Percentiles rank a stretch among this genome's conserved stretches.
Conservation (phyloP, 2,797 vertebrate genomes). For the Gymnothorax reevesii region DNA sequence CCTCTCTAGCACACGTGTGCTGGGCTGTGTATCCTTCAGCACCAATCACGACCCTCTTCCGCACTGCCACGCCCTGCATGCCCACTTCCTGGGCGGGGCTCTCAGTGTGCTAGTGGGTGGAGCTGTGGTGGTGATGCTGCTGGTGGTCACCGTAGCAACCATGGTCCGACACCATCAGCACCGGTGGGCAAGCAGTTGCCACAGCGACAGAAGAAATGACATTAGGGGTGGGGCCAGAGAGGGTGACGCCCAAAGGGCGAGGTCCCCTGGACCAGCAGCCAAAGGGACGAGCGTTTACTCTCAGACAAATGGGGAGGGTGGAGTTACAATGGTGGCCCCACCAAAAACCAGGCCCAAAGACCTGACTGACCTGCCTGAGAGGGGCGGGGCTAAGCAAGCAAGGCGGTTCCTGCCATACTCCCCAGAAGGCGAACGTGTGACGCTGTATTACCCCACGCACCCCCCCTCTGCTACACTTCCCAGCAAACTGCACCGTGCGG, state of each 20-base stretch:
- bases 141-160: conserved; percentile 88
- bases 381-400: conserved; percentile 59
- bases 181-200: conserved; percentile 28
- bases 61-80: conserved; percentile 85
- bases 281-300: conserved; percentile 76
- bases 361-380: conserved; percentile 52
- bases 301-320: conserved; percentile 79
- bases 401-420: conserved; percentile 57
- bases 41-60: conserved; percentile 84
- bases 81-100: conserved; percentile 88
- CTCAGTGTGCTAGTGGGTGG: conserved; percentile 88
- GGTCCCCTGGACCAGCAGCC: conserved; percentile 47
- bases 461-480: conserved; percentile 67
- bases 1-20: conserved; percentile 80
- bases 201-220: neutral
- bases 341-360: conserved; percentile 65
- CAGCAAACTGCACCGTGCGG: conserved; percentile 56
- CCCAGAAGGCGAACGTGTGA: conserved; percentile 66
- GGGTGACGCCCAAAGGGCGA: neutral
- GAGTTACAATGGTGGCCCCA: conserved; percentile 78
- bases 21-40: conserved; percentile 86
- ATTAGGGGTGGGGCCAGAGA: neutral
- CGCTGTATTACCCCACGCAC: conserved; percentile 67
- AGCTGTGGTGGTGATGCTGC: conserved; percentile 84
- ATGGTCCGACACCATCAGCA: conserved; percentile 81